Conservation (phyloP, 2,113 vertebrate genomes). For the Amblyornis subalaris region DNA sequence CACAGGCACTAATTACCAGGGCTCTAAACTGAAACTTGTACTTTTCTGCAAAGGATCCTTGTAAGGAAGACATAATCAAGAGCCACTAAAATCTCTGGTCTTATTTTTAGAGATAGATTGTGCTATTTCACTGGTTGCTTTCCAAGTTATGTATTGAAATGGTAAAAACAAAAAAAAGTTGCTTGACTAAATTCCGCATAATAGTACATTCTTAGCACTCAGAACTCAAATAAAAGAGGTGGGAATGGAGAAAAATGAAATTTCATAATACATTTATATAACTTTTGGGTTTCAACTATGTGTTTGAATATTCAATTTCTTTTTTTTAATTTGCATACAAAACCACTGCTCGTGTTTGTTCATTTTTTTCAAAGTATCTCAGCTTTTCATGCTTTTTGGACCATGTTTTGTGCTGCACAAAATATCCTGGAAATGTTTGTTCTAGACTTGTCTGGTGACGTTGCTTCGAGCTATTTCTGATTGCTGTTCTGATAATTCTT, state of each 20-base stretch:
- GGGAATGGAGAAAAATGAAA: not conserved
- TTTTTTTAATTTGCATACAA: not conserved
- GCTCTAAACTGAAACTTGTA: conserved; percentile 1
- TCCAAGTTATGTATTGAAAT: not conserved
- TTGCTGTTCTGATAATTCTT: not conserved
- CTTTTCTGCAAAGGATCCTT: not conserved
- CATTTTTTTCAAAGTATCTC: not conserved
- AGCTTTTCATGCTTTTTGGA: not conserved
- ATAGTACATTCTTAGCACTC: not conserved
- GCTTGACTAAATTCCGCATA: not conserved
- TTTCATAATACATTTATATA: not conserved
- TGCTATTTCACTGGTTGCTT: not conserved
- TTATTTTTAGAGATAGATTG: conserved; percentile 6
- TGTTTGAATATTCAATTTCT: not conserved
- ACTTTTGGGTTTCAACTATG: not conserved
- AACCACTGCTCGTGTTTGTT: not conserved
- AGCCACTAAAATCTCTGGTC: not conserved
- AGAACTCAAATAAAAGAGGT: not conserved
- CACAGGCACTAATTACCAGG: conserved; percentile 42
- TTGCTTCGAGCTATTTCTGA: not conserved
- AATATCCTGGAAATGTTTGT: not conserved
- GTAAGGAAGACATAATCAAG: conserved; percentile 13
- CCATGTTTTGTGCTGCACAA: not conserved
- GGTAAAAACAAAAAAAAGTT: not conserved
- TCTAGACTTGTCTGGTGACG: not conserved